These are phyloP conservation scores for Sciurus carolinensis DNA, from an alignment of 2,797 vertebrate species.

Conservation along the genomic window DNA sequence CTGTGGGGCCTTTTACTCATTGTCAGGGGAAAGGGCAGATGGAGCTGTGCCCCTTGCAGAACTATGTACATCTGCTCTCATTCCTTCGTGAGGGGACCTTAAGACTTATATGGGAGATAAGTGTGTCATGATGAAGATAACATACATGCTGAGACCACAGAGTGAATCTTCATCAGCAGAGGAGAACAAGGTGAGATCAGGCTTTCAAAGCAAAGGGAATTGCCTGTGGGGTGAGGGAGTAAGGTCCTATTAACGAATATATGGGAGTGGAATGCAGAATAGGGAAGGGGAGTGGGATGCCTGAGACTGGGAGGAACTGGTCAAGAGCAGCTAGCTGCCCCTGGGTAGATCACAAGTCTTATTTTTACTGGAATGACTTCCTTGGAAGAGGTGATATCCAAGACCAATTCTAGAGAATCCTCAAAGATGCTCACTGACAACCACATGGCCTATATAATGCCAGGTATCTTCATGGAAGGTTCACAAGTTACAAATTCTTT, in stretches of 20 bases:
- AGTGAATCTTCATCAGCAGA: background rate
- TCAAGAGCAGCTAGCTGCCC: background rate
- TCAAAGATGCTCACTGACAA: background rate
- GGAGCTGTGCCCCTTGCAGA: background rate
- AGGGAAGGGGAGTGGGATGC: background rate
- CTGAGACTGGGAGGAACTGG: background rate
- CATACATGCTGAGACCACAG: background rate
- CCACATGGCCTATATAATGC: background rate
- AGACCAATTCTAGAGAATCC: background rate
- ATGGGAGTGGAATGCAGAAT: background rate
- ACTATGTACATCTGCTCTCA: background rate
- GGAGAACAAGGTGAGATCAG: background rate
- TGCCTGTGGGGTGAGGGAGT: accelerated
- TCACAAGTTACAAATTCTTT: background rate
- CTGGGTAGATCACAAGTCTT: background rate
- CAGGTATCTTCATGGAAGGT: background rate
- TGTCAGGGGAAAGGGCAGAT: background rate
- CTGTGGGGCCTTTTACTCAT: background rate
- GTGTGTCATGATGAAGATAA: background rate
- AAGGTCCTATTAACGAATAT: background rate
- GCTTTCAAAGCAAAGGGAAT: background rate
- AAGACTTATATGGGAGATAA: background rate
- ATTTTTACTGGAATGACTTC: background rate
- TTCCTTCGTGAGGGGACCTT: background rate
- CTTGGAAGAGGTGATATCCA: background rate